Base-by-base conservation (phyloP, 1,140 invertebrate genomes). In the Bombus fervidus region DNA sequence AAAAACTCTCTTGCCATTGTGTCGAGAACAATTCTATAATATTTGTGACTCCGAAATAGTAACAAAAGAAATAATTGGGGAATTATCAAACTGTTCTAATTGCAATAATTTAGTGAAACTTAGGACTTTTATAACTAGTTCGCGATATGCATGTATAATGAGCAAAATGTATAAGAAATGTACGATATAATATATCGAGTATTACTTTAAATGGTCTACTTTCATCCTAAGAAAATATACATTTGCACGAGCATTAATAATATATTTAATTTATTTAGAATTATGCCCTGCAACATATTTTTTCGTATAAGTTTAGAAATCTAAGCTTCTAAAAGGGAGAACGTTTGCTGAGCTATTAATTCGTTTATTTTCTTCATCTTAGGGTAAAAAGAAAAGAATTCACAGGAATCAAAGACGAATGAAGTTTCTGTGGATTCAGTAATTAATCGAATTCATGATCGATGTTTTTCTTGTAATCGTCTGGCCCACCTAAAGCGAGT, bases 361-460 rank as follows among this genome's bases (percentile, higher is more conserved):
- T 73, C 13, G 12, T 18, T 43, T 8, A 31, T 73, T 31, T 43
- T 25, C 8, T 6, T n/a, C 22, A 8, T 28, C 37, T 25, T 37
- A 69, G 3, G 2, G 3, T 18, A 9, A 31, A 18, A 28, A 43
- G 25, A 41, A 28, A 41, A 39, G 6, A 72, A 72, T 72, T 10
- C 6, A 43, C 8, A 4, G 6, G 28, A 43, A 43, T 47, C 5
- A 43, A 28, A n/a, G 37, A 28, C 47, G 3, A 57, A 15, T 57
- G 12, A 57, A 28, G 12, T 37, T 25, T 75, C 31, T 3, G 8
- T 8, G 31, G 22, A 28, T 66, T 15, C 47, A 28, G 6, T 76
- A 76, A 76, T 76, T 76, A 59, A 76, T 76, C 25, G 74, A 39
- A 76, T 57, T 76, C 47, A 6, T 25, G 31, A 75, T 57, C 31